These are phyloP conservation scores for Anthoscopus minutus DNA, from an alignment of 2,113 vertebrate genomes.

Conservation along the genomic window DNA sequence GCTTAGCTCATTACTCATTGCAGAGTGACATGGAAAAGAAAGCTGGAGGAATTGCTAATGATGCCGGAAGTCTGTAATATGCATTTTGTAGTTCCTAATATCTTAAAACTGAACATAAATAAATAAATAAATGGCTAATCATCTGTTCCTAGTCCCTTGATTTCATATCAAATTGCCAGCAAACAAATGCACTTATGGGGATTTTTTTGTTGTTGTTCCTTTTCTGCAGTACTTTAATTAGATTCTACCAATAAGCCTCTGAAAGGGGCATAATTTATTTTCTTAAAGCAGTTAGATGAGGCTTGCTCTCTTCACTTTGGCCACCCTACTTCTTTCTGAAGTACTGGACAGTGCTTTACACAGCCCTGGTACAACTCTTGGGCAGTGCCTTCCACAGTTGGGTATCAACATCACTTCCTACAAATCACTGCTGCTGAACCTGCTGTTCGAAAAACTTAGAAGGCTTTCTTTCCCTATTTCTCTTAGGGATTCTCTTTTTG, in stretches of 20 bases:
- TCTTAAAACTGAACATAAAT: not conserved
- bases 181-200: slow-evolving; percentile 38
- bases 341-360: too few species aligned
- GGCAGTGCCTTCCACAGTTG: not conserved
- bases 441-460: not conserved
- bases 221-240: slow-evolving; percentile 24
- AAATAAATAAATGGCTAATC: not conserved
- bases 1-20: slow-evolving; percentile 41
- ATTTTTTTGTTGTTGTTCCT: slow-evolving; percentile 3
- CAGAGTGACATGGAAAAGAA: slow-evolving; percentile 54
- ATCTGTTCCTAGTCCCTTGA: slow-evolving; percentile 18
- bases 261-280: not conserved
- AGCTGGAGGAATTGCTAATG: slow-evolving; percentile 41
- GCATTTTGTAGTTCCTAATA: slow-evolving; percentile 20
- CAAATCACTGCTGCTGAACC: not conserved
- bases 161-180: slow-evolving; percentile 37
- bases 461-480: not conserved
- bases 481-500: not conserved
- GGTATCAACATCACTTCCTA: not conserved
- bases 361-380: not conserved
- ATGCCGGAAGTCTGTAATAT: slow-evolving; percentile 38
- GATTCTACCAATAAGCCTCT: not conserved
- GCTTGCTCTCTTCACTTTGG: not conserved
- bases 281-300: not conserved
- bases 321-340: not conserved